These are phyloP conservation scores for Cephus nigrinus DNA, from an alignment of 2,888 invertebrate genomes.

Conservation along the genomic window DNA sequence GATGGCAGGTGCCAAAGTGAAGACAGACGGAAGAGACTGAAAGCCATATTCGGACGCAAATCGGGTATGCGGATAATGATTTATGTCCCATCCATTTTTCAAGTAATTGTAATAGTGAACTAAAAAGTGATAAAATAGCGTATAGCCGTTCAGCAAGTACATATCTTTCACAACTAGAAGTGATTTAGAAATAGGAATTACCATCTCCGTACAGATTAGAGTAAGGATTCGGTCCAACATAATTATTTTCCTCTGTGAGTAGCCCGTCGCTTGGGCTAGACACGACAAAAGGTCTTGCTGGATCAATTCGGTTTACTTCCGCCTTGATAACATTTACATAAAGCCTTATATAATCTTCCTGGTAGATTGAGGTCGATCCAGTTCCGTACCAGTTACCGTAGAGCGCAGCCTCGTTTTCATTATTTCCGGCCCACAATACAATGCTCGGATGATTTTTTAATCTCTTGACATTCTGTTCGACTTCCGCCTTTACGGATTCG, in stretches of 20 bases:
- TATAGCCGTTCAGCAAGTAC: neutral
- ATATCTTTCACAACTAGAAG: neutral
- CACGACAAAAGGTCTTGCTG: constrained; percentile 76
- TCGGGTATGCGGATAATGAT: constrained; percentile 82
- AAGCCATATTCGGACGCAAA: constrained; percentile 97
- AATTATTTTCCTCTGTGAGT: constrained; percentile 79
- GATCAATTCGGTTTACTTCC: constrained; percentile 73
- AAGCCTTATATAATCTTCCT: constrained; percentile 82
- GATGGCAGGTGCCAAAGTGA: constrained; percentile 74
- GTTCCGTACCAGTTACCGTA: constrained; percentile 81
- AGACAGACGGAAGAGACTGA: constrained; percentile 85
- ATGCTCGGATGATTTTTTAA: constrained; percentile 89
- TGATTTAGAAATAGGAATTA: constrained; percentile 52
- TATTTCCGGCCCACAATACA: constrained; percentile 93
- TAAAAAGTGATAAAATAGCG: constrained; percentile 55
- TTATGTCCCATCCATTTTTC: constrained; percentile 82
- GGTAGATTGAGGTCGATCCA: constrained; percentile 70
- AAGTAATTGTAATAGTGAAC: constrained; percentile 92
- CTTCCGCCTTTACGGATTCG: constrained; percentile 78
- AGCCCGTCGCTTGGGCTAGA: constrained; percentile 94
- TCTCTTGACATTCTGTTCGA: constrained; percentile 82
- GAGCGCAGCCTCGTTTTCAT: constrained; percentile 95
- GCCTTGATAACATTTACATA: constrained; percentile 83
- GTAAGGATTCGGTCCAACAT: constrained; percentile 82
- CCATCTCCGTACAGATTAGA: constrained; percentile 87